Base-by-base conservation (phyloP, 2,888 invertebrate genomes). In the Cheilosia variabilis region DNA sequence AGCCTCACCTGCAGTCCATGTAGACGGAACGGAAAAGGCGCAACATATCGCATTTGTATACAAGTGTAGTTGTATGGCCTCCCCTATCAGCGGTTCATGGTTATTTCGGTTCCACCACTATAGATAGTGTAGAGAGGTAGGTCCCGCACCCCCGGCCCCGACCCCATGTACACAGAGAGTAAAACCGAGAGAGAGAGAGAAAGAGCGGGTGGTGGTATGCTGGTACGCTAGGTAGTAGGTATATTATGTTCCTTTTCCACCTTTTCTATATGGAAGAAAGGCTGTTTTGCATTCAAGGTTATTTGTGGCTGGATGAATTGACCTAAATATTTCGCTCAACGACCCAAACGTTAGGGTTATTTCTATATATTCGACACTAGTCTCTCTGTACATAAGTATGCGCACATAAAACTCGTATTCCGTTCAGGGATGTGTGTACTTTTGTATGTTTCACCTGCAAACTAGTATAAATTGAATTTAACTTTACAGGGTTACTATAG, bases 321-420 rank as follows among this genome's bases (percentile, higher is more conserved):
- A 91, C 91, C 91, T 91, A 91, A 91, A 91, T 91, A 91, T 90
- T 91, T 91, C 89, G 89, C 91, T 90, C 91, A 90, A 89, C 90
- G 89, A 91, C 90, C 91, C 89, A 91, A 90, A 89, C 91, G 90
- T 90, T 91, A 91, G 91, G 91, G 91, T 91, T 91, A 90, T 88
- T 81, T 88, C 73, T 82, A 87, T 87, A 87, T 81, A 76, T 72
- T 76, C 66, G 78, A 62, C 69, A 77, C 66, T 63, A 73, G 69
- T 63, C 71, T 75, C 73, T 73, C 78, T 73, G 63, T 57, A 22
- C 41, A 62, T 69, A 43, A 15, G 15, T 86, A 47, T 34, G 45
- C 37, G 60, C 41, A 72, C 37, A 69, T 34, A 34, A 43, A 47
- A 37, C 47, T 77, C 37, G 24, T 63, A 73, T 52, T 47, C 73